Percentiles rank a stretch among this genome's conserved stretches.
These are phyloP conservation scores for Archips xylosteana DNA, from an alignment of 2,888 invertebrate genomes.

Conservation along the genomic window DNA sequence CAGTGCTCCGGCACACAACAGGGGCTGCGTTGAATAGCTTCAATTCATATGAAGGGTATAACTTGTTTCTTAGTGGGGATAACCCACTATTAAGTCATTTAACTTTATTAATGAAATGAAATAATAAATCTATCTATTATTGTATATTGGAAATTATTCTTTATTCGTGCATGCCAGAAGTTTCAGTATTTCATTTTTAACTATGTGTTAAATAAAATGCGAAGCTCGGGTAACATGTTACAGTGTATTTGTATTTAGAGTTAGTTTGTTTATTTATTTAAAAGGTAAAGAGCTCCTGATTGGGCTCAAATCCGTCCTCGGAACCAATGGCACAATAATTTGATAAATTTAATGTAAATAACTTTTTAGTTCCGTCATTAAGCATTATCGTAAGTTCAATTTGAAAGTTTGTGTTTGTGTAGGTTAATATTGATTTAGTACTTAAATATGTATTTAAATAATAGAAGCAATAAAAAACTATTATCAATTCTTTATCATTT, in stretches of 20 bases:
- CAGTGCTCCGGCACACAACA: no score
- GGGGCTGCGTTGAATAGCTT: no score
- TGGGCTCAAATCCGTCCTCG: not conserved
- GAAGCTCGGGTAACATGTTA: not conserved
- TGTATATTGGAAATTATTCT: no score
- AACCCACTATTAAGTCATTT: no score
- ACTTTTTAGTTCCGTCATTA: not conserved
- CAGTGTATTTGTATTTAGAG: not conserved
- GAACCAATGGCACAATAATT: not conserved
- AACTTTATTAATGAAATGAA: no score
- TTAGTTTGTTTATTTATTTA: not conserved
- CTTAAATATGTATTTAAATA: slow-evolving; percentile 11
- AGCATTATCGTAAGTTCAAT: not conserved
- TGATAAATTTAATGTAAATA: no score
- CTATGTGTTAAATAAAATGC: not conserved
- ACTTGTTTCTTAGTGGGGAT: no score
- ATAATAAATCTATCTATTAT: no score
- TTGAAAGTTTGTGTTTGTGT: slow-evolving; percentile 2
- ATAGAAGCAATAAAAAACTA: slow-evolving; percentile 48
- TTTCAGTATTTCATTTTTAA: not conserved
- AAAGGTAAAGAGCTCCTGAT: not conserved
- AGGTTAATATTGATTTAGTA: slow-evolving; percentile 2
- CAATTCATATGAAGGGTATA: no score
- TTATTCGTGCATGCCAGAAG: not conserved
- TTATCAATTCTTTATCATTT: slow-evolving; percentile 79